A percentile compares a stretch with the other conserved stretches of the same genome.
phyloP scores from a whole-genome alignment of 2,888 invertebrate genomes.

The Coleophora deauratella region DNA sequence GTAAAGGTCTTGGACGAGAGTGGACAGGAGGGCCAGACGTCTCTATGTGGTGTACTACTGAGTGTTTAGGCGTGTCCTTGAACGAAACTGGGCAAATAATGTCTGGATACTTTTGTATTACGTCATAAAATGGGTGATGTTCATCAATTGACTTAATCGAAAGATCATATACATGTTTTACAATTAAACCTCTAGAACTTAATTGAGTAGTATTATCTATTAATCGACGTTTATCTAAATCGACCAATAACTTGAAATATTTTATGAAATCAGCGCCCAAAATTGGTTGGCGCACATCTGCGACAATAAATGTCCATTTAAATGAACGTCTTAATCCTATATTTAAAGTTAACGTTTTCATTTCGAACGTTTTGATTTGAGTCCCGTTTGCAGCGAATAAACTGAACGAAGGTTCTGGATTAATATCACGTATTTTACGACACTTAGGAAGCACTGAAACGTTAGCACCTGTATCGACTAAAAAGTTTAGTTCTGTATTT shows the following conservation, averaged over 20 bases:
- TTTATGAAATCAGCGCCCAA: slow-evolving; percentile 8
- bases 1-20: background rate
- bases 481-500: too few relatives aligned
- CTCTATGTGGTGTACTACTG: slow-evolving; percentile 2
- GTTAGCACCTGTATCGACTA: too few relatives aligned
- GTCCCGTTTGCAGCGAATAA: slow-evolving; percentile 20
- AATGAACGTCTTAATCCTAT: slow-evolving; percentile 10
- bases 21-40: background rate
- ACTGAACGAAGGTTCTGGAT: too few relatives aligned
- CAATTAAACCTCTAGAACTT: too few relatives aligned
- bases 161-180: too few relatives aligned
- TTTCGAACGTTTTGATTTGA: slow-evolving; percentile 9
- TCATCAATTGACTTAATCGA: background rate
- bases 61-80: slow-evolving; percentile 2
- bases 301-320: slow-evolving; percentile 3
- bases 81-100: slow-evolving; percentile 3
- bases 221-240: background rate
- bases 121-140: slow-evolving; percentile 1
- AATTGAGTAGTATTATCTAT: background rate
- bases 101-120: slow-evolving; percentile 1
- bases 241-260: slow-evolving; percentile 1
- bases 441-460: too few relatives aligned
- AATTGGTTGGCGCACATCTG: too few relatives aligned
- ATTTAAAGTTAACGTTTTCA: slow-evolving; percentile 7
- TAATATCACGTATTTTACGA: too few relatives aligned